A percentile compares a stretch with the other conserved stretches of the same genome.
Evolutionary conservation across 53 echinoderm and acorn worm genomes (phyloP).

Genomic region (Crossaster papposus): DNA sequence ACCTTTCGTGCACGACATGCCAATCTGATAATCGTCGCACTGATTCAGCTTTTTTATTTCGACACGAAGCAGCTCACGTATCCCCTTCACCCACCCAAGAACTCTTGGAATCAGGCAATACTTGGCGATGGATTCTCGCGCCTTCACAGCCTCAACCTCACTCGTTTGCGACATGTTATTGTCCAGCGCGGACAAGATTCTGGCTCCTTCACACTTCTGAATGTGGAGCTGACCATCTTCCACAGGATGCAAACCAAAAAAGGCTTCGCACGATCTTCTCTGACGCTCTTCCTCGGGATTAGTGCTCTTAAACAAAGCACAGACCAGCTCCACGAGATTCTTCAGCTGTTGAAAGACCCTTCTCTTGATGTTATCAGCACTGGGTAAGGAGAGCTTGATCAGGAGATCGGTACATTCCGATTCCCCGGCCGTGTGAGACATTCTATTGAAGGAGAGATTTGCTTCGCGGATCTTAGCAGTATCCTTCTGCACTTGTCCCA

Average conservation of each 20-base stretch:
- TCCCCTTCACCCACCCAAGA: conserved; percentile 53
- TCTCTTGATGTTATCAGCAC: not conserved
- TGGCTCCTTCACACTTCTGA: conserved; percentile 38
- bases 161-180: not conserved
- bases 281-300: conserved; percentile 32
- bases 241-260: conserved; percentile 50
- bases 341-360: conserved; percentile 31
- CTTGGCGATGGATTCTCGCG: conserved; percentile 25
- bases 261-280: conserved; percentile 45
- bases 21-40: conserved; percentile 60
- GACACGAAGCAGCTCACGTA: conserved; percentile 17
- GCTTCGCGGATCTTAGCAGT: conserved; percentile 30
- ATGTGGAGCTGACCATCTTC: conserved; percentile 35
- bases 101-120: conserved; percentile 51
- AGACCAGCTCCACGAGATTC: conserved; percentile 40
- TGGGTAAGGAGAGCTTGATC: conserved; percentile 12
- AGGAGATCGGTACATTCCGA: conserved; percentile 34
- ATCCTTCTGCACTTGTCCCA: conserved; percentile 49
- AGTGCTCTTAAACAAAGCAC: conserved; percentile 46
- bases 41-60: conserved; percentile 44
- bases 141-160: conserved; percentile 16
- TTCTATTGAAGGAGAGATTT: conserved; percentile 23
- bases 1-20: conserved; percentile 40
- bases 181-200: not conserved
- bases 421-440: conserved; percentile 45